Percentiles rank a stretch among this genome's conserved stretches.
Conservation (phyloP, 2,797 vertebrate species). For the Buphagus erythrorhynchus region DNA sequence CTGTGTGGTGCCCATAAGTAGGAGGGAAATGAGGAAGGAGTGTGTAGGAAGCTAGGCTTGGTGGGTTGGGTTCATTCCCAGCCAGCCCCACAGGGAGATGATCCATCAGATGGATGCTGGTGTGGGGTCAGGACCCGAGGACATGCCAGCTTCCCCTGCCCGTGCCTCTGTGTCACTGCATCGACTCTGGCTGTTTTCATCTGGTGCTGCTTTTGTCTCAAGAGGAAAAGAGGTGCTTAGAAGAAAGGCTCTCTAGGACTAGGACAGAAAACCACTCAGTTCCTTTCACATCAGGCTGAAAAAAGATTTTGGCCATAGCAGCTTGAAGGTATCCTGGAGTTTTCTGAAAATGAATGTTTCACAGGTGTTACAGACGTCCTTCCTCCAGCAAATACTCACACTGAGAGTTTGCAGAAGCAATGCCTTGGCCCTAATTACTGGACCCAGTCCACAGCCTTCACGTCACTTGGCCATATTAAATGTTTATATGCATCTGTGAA, state of each 20-base stretch:
- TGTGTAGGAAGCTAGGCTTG: accelerated
- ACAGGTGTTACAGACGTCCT: not conserved
- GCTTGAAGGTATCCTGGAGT: not conserved
- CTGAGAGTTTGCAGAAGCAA: not conserved
- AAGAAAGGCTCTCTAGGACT: not conserved
- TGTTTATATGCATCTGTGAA: not conserved
- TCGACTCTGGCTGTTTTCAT: not conserved
- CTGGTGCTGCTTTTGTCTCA: not conserved
- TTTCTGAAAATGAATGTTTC: not conserved
- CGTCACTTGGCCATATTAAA: not conserved
- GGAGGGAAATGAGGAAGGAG: not conserved
- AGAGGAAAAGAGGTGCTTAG: not conserved
- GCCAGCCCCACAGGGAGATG: not conserved
- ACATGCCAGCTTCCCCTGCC: not conserved
- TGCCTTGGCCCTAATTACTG: not conserved
- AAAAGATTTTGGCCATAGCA: not conserved
- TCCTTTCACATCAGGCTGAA: not conserved
- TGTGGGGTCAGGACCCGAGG: not conserved
- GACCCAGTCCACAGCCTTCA: not conserved
- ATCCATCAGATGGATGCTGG: not conserved
- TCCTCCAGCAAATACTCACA: not conserved
- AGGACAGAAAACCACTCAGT: not conserved
- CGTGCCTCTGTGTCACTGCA: accelerated
- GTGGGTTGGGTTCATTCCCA: accelerated
- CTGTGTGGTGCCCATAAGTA: not conserved